A percentile compares a stretch with the other conserved stretches of the same genome.
Conservation (phyloP, 2,797 vertebrate species). For the Coccyzus lansbergi region DNA sequence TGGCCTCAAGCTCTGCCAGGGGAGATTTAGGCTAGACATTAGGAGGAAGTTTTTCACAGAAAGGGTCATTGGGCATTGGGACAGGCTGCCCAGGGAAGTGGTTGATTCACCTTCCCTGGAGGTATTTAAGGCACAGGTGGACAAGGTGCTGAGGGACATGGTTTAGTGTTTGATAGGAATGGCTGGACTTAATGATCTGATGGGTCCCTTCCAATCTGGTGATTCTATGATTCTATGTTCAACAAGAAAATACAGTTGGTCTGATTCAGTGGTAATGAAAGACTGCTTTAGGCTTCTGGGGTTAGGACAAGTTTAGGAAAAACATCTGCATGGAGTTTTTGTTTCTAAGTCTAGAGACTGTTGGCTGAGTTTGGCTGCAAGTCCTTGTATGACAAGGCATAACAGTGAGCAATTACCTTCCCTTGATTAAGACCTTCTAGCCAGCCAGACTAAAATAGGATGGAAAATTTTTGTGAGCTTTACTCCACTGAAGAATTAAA, state of each 20-base stretch:
- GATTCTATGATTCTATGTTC: no score
- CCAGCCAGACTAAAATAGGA: constrained; percentile 13
- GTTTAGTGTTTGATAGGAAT: no score
- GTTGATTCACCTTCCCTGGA: no score
- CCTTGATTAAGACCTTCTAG: neutral
- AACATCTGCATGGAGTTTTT: constrained; percentile 14
- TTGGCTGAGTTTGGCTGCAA: neutral
- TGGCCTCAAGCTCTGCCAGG: no score
- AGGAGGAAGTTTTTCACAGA: no score
- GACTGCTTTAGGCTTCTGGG: neutral
- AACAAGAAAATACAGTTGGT: neutral
- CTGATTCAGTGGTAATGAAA: neutral
- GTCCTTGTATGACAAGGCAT: neutral
- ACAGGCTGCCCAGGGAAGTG: no score
- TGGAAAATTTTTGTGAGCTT: neutral
- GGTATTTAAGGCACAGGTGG: no score
- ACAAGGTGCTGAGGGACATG: no score
- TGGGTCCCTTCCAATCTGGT: no score
- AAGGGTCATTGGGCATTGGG: no score
- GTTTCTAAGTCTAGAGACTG: neutral
- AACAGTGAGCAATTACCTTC: neutral
- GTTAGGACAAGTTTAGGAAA: neutral
- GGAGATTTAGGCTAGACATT: no score
- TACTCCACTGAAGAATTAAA: neutral
- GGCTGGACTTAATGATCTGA: no score